Base-by-base conservation (phyloP, 2,888 invertebrate species). In the Autographa pulchrina region DNA sequence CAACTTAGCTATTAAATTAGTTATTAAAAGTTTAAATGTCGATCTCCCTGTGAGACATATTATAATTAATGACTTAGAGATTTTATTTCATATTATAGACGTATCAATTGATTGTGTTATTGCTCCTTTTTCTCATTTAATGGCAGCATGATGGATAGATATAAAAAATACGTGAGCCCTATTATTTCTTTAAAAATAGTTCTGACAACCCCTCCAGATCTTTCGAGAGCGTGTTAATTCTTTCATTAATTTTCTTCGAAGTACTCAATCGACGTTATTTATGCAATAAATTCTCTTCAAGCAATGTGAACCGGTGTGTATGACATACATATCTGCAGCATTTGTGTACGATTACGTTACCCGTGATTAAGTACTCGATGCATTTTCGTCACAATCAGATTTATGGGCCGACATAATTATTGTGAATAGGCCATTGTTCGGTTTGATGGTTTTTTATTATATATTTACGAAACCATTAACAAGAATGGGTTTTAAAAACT, bases 361-460 rank as follows among this genome's bases (percentile, higher is more conserved):
- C 58, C 56, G 54, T 64, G 69, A 77, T 78, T 68, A 75, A 70
- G 61, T 78, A 69, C 60, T 62, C 63, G 67, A 65, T 61, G 65
- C 68, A 69, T 75, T 82, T 77, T 82, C 76, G 62, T 80, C 77
- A 78, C 68, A 77, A 78, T 75, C 72, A 77, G 77, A 77, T 80
- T 75, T 70, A 83, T 60, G 52, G 20, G 43, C 60, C 65, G 72
- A 25, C 43, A 68, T 83, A 85, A 81, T 84, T 81, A 85, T 67
- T 72, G 65, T 78, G 81, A 81, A 83, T 78, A 74, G 72, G 64
- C 83, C 62, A 85, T 85, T 85, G 83, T 85, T 80, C 56, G 62
- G 52, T 56, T 62, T 68, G 62, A 65, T 69, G 61, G 43, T 32
- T 78, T 80, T 74, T 84, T 80, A 56, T 74, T 60, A 75, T 69